phyloP scores from a whole-genome alignment of 2,888 invertebrate species.

The Drepana falcataria region DNA sequence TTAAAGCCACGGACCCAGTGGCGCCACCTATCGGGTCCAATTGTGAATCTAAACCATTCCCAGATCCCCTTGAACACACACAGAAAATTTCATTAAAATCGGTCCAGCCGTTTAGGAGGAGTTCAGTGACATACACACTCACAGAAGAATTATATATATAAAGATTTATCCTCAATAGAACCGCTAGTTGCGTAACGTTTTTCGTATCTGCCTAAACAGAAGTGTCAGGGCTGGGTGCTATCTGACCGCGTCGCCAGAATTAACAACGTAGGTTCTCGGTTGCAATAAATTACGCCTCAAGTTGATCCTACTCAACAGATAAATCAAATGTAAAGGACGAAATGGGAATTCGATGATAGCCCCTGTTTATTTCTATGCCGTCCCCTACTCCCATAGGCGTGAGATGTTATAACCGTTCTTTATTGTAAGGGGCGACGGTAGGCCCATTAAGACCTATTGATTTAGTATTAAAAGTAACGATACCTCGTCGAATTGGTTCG shows the following conservation, averaged over 20 bases:
- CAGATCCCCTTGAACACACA: too few relatives aligned
- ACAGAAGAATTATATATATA: too few relatives aligned
- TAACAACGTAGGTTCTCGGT: constrained; percentile 47
- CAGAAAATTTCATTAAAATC: too few relatives aligned
- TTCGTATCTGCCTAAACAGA: constrained; percentile 36
- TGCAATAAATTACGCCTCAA: constrained; percentile 61
- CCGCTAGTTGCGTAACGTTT: constrained; percentile 1
- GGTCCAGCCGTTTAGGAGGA: too few relatives aligned
- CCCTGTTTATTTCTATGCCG: constrained; percentile 44
- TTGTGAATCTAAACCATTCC: too few relatives aligned
- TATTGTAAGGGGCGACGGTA: not conserved
- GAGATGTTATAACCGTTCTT: constrained; percentile 12
- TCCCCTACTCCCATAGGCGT: constrained; percentile 6
- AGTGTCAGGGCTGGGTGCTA: constrained; percentile 49
- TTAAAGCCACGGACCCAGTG: too few relatives aligned
- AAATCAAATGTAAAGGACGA: constrained; percentile 64
- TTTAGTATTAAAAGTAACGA: not conserved
- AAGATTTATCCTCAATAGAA: constrained; percentile 18
- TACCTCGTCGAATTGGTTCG: not conserved
- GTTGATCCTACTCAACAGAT: constrained; percentile 62
- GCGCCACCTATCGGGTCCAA: too few relatives aligned
- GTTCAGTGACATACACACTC: too few relatives aligned
- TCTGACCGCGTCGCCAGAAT: constrained; percentile 52
- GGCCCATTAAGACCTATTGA: not conserved
- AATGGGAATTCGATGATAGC: constrained; percentile 61